Evolutionary conservation across 1,140 invertebrate genomes (phyloP).

Genomic region (Atopsyche davidsoni): DNA sequence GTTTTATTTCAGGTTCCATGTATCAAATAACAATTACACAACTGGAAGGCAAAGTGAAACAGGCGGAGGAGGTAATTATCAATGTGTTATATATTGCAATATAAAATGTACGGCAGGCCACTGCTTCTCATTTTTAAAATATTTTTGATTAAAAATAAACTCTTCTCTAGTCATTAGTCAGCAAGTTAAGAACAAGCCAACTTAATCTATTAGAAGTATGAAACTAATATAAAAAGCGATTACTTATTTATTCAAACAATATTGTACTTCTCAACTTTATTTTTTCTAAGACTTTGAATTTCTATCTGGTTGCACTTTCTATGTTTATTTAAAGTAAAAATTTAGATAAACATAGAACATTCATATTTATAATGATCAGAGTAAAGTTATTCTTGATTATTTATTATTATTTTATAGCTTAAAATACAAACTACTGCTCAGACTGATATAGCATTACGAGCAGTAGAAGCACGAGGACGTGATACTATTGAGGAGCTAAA

Average conservation of each 20-base stretch:
- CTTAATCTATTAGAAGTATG: too few relatives aligned
- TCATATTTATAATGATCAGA: too few relatives aligned
- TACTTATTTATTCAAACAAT: too few relatives aligned
- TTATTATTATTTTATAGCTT: constrained; percentile 34
- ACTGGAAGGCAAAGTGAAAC: constrained; percentile 43
- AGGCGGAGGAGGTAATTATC: constrained; percentile 43
- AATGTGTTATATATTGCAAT: too few relatives aligned
- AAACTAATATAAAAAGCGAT: too few relatives aligned
- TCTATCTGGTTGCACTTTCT: too few relatives aligned
- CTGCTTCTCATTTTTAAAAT: background rate
- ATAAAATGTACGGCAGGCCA: constrained; percentile 2
- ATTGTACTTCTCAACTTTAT: too few relatives aligned
- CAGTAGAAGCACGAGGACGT: constrained; percentile 18
- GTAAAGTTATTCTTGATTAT: background rate
- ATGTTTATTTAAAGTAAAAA: too few relatives aligned
- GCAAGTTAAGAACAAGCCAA: too few relatives aligned
- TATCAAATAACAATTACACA: constrained; percentile 35
- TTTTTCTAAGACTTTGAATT: too few relatives aligned
- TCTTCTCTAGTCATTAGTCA: background rate
- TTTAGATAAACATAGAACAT: too few relatives aligned
- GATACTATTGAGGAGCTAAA: constrained; percentile 18
- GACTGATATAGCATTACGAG: constrained; percentile 18
- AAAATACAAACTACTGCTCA: constrained; percentile 31
- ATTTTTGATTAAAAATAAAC: background rate
- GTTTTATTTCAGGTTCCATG: constrained; percentile 20